Percentiles rank a stretch among this genome's conserved stretches.
These are phyloP conservation scores for Dendrocopos noguchii DNA, from an alignment of 2,113 vertebrate species.

Conservation along the genomic window DNA sequence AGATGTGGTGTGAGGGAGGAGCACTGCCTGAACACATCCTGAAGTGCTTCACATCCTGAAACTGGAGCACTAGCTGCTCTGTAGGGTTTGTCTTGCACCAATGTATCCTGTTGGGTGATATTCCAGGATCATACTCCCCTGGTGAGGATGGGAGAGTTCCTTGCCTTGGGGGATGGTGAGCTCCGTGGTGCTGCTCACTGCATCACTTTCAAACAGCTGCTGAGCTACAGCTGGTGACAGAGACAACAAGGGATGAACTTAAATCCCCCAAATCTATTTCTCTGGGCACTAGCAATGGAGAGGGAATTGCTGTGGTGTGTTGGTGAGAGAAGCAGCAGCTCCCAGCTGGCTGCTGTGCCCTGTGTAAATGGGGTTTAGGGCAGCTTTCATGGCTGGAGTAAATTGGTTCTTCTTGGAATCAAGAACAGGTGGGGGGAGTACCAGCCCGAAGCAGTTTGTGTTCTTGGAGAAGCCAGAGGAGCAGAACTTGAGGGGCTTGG, in stretches of 20 bases:
- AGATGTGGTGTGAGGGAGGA: not conserved
- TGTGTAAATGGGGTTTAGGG: not conserved
- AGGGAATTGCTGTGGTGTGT: not conserved
- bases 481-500: not conserved
- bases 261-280: not conserved
- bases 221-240: not conserved
- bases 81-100: not conserved
- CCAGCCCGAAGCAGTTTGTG: not conserved
- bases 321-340: not conserved
- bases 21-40: not conserved
- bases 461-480: not conserved
- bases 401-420: not conserved
- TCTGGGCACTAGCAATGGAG: not conserved
- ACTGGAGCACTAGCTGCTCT: not conserved
- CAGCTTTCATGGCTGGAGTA: not conserved
- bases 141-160: not conserved
- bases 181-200: not conserved
- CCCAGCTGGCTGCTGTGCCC: fast-evolving
- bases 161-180: fast-evolving
- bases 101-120: not conserved
- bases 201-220: not conserved
- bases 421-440: not conserved
- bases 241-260: not conserved
- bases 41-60: not conserved
- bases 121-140: not conserved